Evolutionary conservation across 2,888 invertebrate species (phyloP), one percentile per base, ranked within the genome.

Genomic region (Aspidiotus destructor): DNA sequence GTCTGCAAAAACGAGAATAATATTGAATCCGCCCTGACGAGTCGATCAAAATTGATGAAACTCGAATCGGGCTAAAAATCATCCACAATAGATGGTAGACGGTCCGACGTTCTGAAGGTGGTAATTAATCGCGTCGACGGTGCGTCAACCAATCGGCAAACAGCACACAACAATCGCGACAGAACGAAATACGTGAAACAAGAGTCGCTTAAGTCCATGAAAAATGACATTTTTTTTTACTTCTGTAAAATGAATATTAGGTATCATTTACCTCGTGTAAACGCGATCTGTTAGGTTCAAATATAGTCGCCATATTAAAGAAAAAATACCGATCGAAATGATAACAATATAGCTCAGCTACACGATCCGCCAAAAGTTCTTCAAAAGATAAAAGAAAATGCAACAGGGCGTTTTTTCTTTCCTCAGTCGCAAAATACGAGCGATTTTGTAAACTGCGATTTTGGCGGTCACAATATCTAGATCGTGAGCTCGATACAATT

Each of bases 211-310:
- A 28, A 28, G 28, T 48, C n/a, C 48, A 48, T n/a, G 48, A 48
- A n/a, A 48, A 48, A 48, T 13, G 48, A 13, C 10, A 48, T 13
- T 48, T 48, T 28, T 28, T 28, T 28, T 28, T 28, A 28, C 28
- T 28, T 28, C 28, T 28, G 28, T 28, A 28, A 28, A 54, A 54
- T 54, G 16, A 7, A 58, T 15, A 8, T 55, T 15, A n/a, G 55
- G 10, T 8, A 58, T 40, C 2, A 6, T 58, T 58, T 58, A 58
- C 58, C 58, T 58, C 58, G 58, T 58, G 58, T 28, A 58, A 58
- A 58, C 58, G 58, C 58, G 58, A 58, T 58, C 16, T 28, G 28
- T 40, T 40, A 58, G 48, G 48, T 48, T 48, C 48, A n/a, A 48
- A 48, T 13, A 44, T 48, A 48, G 48, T 48, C 48, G n/a, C 48